A percentile compares a stretch with the other conserved stretches of the same genome.
These are phyloP conservation scores for Neria commutata DNA, from an alignment of 2,888 invertebrate genomes.

Conservation along the genomic window DNA sequence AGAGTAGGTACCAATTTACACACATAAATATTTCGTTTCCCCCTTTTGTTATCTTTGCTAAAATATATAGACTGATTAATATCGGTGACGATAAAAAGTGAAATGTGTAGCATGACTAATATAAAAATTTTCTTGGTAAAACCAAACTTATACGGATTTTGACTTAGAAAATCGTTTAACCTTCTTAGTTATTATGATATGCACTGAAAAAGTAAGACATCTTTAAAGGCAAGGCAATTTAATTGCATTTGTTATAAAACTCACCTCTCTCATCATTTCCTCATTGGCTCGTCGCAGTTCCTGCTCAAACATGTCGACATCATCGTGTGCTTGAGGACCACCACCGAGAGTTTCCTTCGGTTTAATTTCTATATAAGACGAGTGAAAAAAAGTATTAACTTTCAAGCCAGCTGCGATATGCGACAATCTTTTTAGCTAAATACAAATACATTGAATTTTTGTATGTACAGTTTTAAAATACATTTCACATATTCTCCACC, in stretches of 20 bases:
- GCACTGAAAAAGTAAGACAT: too few relatives aligned
- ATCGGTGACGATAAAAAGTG: too few relatives aligned
- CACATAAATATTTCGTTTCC: too few relatives aligned
- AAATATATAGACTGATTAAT: too few relatives aligned
- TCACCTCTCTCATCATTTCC: conserved; percentile 60
- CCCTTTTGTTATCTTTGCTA: too few relatives aligned
- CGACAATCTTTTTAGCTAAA: background rate
- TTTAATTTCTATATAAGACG: conserved; percentile 54
- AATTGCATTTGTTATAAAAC: conserved; percentile 17
- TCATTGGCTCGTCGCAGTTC: conserved; percentile 58
- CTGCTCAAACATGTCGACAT: conserved; percentile 50
- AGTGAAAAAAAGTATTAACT: background rate
- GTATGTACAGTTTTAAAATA: background rate
- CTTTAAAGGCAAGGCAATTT: too few relatives aligned
- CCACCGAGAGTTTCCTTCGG: conserved; percentile 39
- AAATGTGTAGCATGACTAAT: too few relatives aligned
- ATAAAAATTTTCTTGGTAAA: too few relatives aligned
- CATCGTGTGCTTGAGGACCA: conserved; percentile 43
- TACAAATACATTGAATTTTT: background rate
- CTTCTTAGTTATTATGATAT: too few relatives aligned
- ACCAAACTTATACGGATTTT: too few relatives aligned
- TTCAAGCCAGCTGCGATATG: background rate
- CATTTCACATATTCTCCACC: conserved; percentile 5
- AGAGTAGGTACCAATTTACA: too few relatives aligned
- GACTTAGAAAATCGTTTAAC: too few relatives aligned